phyloP scores from a whole-genome alignment of 2,113 vertebrate genomes.

The Centropus bengalensis region DNA sequence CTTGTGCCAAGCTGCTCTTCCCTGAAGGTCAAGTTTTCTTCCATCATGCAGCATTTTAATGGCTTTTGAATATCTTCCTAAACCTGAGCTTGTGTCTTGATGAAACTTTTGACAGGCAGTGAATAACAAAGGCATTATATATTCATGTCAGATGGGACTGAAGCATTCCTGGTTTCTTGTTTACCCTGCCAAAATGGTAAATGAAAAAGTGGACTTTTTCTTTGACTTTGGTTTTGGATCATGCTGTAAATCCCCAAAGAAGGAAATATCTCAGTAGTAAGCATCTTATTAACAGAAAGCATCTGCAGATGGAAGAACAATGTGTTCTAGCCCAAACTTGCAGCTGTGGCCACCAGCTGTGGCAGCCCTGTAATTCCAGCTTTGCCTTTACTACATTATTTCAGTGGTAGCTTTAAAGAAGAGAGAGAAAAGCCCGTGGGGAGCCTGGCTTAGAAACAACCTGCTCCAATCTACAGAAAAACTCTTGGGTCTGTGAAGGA shows the following conservation, averaged over 20 bases:
- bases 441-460: neutral
- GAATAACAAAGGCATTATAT: constrained; percentile 21
- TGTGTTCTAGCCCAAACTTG: constrained; percentile 10
- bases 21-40: neutral
- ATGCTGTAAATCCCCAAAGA: neutral
- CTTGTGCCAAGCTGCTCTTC: neutral
- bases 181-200: constrained; percentile 28
- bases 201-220: neutral
- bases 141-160: constrained; percentile 26
- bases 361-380: neutral
- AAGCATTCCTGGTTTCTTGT: neutral
- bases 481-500: neutral
- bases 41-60: neutral
- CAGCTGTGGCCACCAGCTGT: constrained; percentile 57
- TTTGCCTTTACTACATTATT: neutral
- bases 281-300: constrained; percentile 9
- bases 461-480: neutral
- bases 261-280: constrained; percentile 13
- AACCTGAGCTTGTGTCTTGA: neutral
- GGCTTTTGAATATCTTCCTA: neutral
- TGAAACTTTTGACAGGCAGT: constrained; percentile 45
- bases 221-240: constrained; percentile 20
- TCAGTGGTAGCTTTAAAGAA: neutral
- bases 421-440: neutral
- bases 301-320: constrained; percentile 29